Base-by-base conservation (phyloP, 2,113 vertebrate genomes). In the Tautogolabrus adspersus region DNA sequence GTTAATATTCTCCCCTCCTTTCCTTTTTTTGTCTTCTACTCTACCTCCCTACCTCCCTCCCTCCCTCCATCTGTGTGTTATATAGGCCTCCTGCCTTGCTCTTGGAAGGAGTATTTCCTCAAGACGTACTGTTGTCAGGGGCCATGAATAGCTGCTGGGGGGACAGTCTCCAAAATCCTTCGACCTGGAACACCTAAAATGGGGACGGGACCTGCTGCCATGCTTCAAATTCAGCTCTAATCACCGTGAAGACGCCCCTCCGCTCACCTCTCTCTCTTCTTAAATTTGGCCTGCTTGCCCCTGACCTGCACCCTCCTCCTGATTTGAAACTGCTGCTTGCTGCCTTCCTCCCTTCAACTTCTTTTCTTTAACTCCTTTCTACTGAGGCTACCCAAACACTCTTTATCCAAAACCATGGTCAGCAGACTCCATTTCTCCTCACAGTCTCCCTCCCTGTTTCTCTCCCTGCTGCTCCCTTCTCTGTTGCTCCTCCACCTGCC, bases 401-500 rank as follows among this genome's bases (percentile, higher is more conserved):
- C 56, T 65, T 47, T 30, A 60, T 68, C 75, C 57, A 46, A 52
- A 26, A 90, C 63, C 68, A 95, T 95, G 94, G 87, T 90, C 77
- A 81, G 64, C 69, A 83, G 82, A 75, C 81, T 73, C 46, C 42
- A 56, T 64, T 70, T 73, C 47, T 68, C 82, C 82, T 62, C 72
- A 68, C 66, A 37, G 30, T 69, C 55, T 64, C 62, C 68, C 60
- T 55, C 79, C 21, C 58, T 88, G 5, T 62, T 75, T 21, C 66
- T 92, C 44, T 75, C 51, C 40, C 73, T 92, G n/a, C 65, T 90
- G 54, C 77, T 92, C 52, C 82, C 86, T 44, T 64, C 87, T 6
- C 75, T 93, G 63, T 10, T 92, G 51, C 47, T 93, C 60, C 89
- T 97, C 68, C 93, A 91, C 88, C 89, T 91, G 85, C 96, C 96